Evolutionary conservation across 2,797 vertebrate species (phyloP), one percentile per base, ranked within the genome.

Genomic region (Anas flavirostris): DNA sequence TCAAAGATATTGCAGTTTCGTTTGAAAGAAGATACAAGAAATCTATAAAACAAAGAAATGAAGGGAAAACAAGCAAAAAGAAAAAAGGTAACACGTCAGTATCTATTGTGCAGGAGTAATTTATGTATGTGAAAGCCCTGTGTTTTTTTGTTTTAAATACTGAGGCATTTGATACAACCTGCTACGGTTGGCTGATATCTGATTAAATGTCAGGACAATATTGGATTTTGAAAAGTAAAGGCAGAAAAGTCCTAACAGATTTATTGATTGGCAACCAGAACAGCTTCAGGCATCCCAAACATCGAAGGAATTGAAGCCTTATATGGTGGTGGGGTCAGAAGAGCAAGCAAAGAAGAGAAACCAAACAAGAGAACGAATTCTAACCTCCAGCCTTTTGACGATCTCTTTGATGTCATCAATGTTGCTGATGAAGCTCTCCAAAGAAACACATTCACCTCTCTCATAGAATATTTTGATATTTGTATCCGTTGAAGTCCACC

Each of bases 401-500:
- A 99, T 99, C 97, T 99, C 99, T 92, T 99, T 99, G 94, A 99
- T 99, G 94, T 99, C 99, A 96, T 99, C 99, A 0, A 98, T 98
- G 91, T 98, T 99, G 97, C 98, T 98, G 92, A 98, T 98, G 96
- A 99, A 98, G 96, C 99, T 99, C 95, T 99, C 98, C 96, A 99
- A 98, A 3, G 99, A 99, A 77, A 99, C 97, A 63, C 99, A 99
- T 96, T 99, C 99, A 8, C 99, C 99, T 2, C 99, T 98, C 96
- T 99, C 99, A 29, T 99, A 99, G 98, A 99, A 99, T 97, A 99
- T 97, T 98, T 99, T 99, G 97, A 99, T 98, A 86, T 98, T 99
- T 93, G 98, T 98, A 33, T 99, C 99, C 9, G 98, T 98, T 35
- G 99, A 99, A 10, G 99, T 99, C 99, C 99, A 99, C 23, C 99